Base-by-base conservation (phyloP, 2,113 vertebrate species). In the Myanophis thanlyinensis region DNA sequence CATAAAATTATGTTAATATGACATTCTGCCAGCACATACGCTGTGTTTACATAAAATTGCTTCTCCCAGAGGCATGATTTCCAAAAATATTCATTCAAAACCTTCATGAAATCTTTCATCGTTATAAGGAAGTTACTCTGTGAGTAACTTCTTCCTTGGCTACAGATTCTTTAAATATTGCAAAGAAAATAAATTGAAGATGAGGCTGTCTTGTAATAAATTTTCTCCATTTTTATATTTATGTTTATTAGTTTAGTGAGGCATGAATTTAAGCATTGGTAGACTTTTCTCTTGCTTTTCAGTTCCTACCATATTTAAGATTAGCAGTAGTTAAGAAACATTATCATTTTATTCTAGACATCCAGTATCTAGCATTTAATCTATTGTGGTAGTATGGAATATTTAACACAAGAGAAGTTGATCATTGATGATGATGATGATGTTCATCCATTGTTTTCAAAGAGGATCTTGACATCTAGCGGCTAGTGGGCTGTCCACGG, bases 1-100 rank as follows among this genome's bases (percentile, higher is more conserved):
- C 88, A 92, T 92, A 59, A 85, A 89, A 89, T 92, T 92, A 92
- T 92, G 92, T 89, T 89, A 92, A 92, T 92, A 59, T 92, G 92
- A 92, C 88, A 92, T 92, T 92, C 88, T 89, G 88, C 67, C 51
- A 85, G 30, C 67, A 89, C 44, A 84, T 22, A 56, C 2, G 49
- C 27, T 59, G 56, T 85, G 44, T 85, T 89, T 92, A 35, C 59
- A 40, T 59, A 59, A 53, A 89, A 59, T 49, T 23, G 40, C 44
- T 47, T 89, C 52, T 85, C 40, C 44, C 56, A 47, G 73, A 89
- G 27, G 25, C 67, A 89, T 46, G 49, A 10, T 54, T 54, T 87
- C 59, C 23, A 47, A 51, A 18, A 46, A 51, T 52, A 13, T 53
- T 44, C 67, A 56, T 35, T 27, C 6, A 25, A 46, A 85, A 54